Percentiles rank a stretch among this genome's conserved stretches.
Conservation (phyloP, 2,888 invertebrate species). For the Acrobasis repandana region DNA sequence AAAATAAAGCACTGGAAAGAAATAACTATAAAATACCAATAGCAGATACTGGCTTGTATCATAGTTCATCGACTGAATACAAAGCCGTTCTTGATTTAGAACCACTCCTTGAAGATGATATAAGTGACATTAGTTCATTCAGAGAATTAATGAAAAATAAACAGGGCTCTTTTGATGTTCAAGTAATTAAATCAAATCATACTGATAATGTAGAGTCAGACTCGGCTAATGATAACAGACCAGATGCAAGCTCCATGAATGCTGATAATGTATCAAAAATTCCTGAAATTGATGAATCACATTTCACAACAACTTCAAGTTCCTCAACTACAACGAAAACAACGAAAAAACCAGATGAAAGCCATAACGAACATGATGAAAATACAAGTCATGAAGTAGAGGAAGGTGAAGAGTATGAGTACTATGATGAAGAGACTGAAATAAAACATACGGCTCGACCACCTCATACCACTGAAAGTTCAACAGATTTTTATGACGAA, state of each 20-base stretch:
- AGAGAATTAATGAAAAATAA: conserved; percentile 76
- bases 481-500: conserved; percentile 72
- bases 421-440: conserved; percentile 66
- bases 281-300: conserved; percentile 39
- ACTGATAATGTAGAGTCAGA: conserved; percentile 41
- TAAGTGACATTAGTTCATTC: conserved; percentile 75
- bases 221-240: conserved; percentile 62
- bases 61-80: conserved; percentile 70
- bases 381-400: conserved; percentile 54
- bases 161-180: conserved; percentile 75
- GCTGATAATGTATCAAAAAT: conserved; percentile 60
- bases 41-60: conserved; percentile 48
- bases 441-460: conserved; percentile 54
- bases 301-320: conserved; percentile 35
- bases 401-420: conserved; percentile 67
- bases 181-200: conserved; percentile 78
- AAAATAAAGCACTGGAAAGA: conserved; percentile 45
- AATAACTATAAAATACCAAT: conserved; percentile 47
- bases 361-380: conserved; percentile 43
- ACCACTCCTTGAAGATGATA: conserved; percentile 83
- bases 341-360: conserved; percentile 40
- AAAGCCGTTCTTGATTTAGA: conserved; percentile 81
- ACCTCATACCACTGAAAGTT: conserved; percentile 52
- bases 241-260: conserved; percentile 72
- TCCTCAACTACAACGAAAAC: conserved; percentile 33